Evolutionary conservation across 2,797 vertebrate species (phyloP).

Genomic region (Onychomys torridus): DNA sequence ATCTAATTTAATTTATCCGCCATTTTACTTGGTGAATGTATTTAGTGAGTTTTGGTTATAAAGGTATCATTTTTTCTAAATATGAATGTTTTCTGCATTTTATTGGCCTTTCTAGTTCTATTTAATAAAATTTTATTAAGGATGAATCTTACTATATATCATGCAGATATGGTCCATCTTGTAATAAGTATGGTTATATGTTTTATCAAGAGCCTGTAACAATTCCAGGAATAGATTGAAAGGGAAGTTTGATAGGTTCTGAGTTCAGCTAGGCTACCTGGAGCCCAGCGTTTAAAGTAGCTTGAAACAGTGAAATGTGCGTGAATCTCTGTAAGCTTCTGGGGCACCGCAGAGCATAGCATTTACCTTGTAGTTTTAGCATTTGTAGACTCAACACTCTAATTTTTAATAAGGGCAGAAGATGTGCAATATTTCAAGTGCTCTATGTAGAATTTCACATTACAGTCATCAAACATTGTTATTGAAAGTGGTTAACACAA

Average conservation of each 20-base stretch:
- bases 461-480: constrained; percentile 22
- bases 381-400: not conserved
- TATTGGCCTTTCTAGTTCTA: not conserved
- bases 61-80: not conserved
- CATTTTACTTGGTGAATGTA: constrained; percentile 5
- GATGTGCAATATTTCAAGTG: not conserved
- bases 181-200: not conserved
- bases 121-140: not conserved
- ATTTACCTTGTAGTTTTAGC: constrained; percentile 5
- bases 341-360: not conserved
- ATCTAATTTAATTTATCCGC: not conserved
- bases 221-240: not conserved
- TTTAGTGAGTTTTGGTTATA: not conserved
- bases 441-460: constrained; percentile 6
- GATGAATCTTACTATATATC: not conserved
- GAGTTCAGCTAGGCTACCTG: not conserved
- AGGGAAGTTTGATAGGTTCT: not conserved
- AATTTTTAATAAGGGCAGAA: not conserved
- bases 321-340: not conserved
- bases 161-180: not conserved
- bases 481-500: constrained; percentile 16
- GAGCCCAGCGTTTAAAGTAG: not conserved
- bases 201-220: not conserved
- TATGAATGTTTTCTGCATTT: not conserved
- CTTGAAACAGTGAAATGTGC: not conserved